Evolutionary conservation across 53 echinoderm and acorn worm genomes (phyloP), one percentile per base, ranked within the genome.

Genomic region (Zoroaster sp.): DNA sequence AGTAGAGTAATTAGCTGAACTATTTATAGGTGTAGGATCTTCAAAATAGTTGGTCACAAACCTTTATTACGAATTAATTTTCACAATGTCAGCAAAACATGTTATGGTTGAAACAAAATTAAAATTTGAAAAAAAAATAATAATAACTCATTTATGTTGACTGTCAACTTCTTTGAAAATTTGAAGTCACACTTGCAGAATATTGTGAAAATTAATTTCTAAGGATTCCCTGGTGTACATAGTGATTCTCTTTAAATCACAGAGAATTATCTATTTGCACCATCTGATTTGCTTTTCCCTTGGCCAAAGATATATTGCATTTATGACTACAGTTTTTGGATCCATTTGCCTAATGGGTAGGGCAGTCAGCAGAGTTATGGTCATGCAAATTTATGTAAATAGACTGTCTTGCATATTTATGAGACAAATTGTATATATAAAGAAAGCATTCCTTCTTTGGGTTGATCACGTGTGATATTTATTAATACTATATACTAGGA

Each of bases 401-500:
- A 81, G 67, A 81, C 80, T 80, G 65, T 80, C 80, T 81, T 66
- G 81, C 81, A 81, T 81, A 81, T 81, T 81, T 66, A 81, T 81
- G 81, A 67, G 81, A 81, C 66, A 32, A 67, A 66, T 65, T 54
- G 66, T 81, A 81, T 68, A 81, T 81, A 81, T 81, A 81, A 81
- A 63, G 81, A 81, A 81, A 81, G 81, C 81, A 81, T 81, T 81
- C 81, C 81, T 81, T 81, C 81, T 81, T 81, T 81, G 81, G 81
- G 81, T 65, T 81, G 37, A 67, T 81, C 67, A 66, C 17, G 81
- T 81, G 81, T 81, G 66, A 81, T 81, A 81, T 81, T 81, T 80
- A 80, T 41, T 81, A 40, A 66, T 55, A 80, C 18, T 28, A 81
- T 40, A 38, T 53, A 11, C 38, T 55, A 80, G 80, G 42, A 67